These are phyloP conservation scores for Neoarius graeffei DNA, from an alignment of 2,113 vertebrate species.

Conservation along the genomic window DNA sequence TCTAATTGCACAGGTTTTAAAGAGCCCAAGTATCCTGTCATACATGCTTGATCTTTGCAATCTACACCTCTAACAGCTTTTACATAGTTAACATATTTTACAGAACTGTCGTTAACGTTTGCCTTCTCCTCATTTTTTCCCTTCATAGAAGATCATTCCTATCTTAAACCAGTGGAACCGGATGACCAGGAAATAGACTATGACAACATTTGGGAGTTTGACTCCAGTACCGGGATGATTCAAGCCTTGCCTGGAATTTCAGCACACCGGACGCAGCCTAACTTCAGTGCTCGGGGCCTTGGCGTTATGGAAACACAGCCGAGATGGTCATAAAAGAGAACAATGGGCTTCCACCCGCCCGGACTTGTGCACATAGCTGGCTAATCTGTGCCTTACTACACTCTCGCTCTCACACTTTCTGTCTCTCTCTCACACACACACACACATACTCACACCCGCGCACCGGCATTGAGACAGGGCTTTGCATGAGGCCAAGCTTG, in stretches of 20 bases:
- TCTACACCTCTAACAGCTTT: constrained; percentile 14
- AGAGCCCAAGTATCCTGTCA: constrained; percentile 12
- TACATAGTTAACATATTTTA: background rate
- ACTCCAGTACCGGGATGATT: constrained; percentile 69
- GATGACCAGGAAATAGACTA: constrained; percentile 81
- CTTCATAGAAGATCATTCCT: constrained; percentile 68
- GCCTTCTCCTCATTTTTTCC: constrained; percentile 50
- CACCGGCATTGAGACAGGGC: constrained; percentile 15
- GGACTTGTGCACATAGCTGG: constrained; percentile 74
- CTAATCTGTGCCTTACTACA: constrained; percentile 68
- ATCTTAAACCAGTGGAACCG: constrained; percentile 72
- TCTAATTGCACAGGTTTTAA: constrained; percentile 50
- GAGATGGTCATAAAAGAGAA: constrained; percentile 78
- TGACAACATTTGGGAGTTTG: constrained; percentile 80
- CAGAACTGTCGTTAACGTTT: constrained; percentile 42
- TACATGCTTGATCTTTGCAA: background rate
- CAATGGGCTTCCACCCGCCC: constrained; percentile 65
- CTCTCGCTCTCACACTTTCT: constrained; percentile 10
- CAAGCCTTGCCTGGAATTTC: constrained; percentile 71
- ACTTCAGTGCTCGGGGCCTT: constrained; percentile 67
- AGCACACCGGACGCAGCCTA: constrained; percentile 72
- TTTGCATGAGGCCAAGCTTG: constrained; percentile 23
- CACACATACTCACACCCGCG: constrained; percentile 12
- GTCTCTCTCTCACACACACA: background rate
- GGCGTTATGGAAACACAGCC: constrained; percentile 70